These are phyloP conservation scores for Microcebus lehilahytsara DNA, from an alignment of 2,113 vertebrate genomes.

Conservation along the genomic window DNA sequence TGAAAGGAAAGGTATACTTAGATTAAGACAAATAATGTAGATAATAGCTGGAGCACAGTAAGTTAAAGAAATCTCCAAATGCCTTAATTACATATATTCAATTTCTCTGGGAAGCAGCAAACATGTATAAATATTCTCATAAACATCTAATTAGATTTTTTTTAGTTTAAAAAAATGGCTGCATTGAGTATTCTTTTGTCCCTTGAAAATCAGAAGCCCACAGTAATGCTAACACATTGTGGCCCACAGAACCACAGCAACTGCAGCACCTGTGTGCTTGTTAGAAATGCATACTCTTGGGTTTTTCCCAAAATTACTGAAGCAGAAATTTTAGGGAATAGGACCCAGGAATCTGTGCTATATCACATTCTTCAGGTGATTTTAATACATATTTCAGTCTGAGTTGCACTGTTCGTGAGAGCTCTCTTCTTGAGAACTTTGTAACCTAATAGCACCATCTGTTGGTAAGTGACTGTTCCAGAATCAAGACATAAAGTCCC, in stretches of 20 bases:
- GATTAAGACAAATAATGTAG: not conserved
- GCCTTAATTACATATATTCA: not conserved
- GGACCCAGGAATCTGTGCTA: not conserved
- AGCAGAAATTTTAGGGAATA: not conserved
- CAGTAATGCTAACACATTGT: not conserved
- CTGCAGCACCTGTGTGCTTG: not conserved
- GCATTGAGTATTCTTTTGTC: not conserved
- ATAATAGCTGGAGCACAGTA: not conserved
- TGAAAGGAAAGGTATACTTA: not conserved
- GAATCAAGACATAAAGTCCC: not conserved
- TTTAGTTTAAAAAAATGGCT: not conserved
- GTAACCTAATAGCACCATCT: constrained; percentile 70
- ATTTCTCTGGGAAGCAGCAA: not conserved
- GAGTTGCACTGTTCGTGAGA: not conserved
- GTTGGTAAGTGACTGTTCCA: constrained; percentile 47
- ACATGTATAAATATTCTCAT: not conserved
- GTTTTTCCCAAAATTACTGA: not conserved
- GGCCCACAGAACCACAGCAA: not conserved
- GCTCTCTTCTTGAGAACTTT: not conserved
- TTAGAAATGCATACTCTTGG: not conserved
- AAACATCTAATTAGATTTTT: not conserved
- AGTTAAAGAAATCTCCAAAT: not conserved
- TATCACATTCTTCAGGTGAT: not conserved
- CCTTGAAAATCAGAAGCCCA: not conserved
- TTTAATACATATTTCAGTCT: not conserved